Conservation (phyloP, 2,888 invertebrate genomes). For the Troides oblongomaculatus region DNA sequence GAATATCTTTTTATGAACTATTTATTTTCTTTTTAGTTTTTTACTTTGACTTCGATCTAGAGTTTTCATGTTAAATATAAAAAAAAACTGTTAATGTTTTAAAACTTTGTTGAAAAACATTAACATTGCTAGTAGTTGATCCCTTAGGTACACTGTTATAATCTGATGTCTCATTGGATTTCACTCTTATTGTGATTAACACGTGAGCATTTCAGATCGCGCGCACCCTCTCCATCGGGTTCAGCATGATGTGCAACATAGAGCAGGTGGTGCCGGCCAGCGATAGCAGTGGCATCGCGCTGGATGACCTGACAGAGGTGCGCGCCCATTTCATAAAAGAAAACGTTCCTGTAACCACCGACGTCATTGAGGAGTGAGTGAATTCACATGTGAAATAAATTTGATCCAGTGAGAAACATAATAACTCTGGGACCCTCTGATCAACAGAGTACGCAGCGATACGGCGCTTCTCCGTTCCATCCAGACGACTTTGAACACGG, state of each 20-base stretch:
- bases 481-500: conserved; percentile 54
- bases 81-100: too few relatives aligned
- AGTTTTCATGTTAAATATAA: too few relatives aligned
- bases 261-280: conserved; percentile 73
- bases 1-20: too few relatives aligned
- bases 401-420: too few relatives aligned
- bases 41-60: too few relatives aligned
- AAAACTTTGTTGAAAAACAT: too few relatives aligned
- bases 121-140: too few relatives aligned
- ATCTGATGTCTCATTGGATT: too few relatives aligned
- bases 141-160: too few relatives aligned
- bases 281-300: conserved; percentile 54
- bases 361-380: conserved; percentile 75
- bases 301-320: conserved; percentile 67
- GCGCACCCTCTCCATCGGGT: conserved; percentile 69
- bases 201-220: conserved; percentile 64
- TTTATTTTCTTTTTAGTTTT: too few relatives aligned
- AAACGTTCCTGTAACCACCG: conserved; percentile 71
- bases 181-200: too few relatives aligned
- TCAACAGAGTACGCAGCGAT: conserved; percentile 67
- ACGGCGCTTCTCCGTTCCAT: conserved; percentile 63
- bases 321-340: conserved; percentile 80
- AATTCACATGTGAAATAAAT: background rate
- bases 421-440: too few relatives aligned
- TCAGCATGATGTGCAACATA: conserved; percentile 79